Conservation (phyloP, 2,113 vertebrate species). For the Scophthalmus maximus region DNA sequence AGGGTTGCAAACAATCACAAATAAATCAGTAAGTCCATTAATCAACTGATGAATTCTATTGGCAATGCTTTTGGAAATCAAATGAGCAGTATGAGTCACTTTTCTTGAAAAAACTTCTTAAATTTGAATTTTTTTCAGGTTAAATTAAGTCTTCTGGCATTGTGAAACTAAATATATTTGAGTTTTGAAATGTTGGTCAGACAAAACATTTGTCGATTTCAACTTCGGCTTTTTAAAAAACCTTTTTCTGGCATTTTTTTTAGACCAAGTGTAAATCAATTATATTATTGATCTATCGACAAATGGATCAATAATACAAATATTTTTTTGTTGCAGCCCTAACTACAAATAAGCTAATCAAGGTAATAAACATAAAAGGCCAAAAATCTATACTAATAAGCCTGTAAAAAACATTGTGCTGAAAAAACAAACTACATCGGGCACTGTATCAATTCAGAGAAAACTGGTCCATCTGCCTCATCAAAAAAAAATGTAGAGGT, state of each 20-base stretch:
- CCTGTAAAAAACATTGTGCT: not conserved
- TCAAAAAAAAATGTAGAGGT: conserved; percentile 40
- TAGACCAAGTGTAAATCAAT: no score
- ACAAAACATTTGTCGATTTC: not conserved
- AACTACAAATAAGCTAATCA: not conserved
- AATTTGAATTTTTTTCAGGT: not conserved
- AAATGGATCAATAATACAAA: not conserved
- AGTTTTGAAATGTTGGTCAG: no score
- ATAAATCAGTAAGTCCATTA: no score
- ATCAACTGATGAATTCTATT: no score
- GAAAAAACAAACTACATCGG: not conserved
- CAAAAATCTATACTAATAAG: not conserved
- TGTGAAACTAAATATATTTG: no score
- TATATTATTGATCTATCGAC: no score
- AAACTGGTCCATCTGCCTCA: conserved; percentile 43
- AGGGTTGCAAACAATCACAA: no score
- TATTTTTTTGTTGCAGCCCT: not conserved
- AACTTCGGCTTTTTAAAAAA: no score
- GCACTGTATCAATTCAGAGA: conserved; percentile 16
- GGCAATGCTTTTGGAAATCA: no score
- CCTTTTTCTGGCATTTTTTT: no score
- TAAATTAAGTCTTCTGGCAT: not conserved
- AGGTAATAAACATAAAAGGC: not conserved
- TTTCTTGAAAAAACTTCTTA: no score
- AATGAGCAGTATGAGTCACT: no score